Base-by-base conservation (phyloP, 1,140 invertebrate species). In the Ectropis grisescens region DNA sequence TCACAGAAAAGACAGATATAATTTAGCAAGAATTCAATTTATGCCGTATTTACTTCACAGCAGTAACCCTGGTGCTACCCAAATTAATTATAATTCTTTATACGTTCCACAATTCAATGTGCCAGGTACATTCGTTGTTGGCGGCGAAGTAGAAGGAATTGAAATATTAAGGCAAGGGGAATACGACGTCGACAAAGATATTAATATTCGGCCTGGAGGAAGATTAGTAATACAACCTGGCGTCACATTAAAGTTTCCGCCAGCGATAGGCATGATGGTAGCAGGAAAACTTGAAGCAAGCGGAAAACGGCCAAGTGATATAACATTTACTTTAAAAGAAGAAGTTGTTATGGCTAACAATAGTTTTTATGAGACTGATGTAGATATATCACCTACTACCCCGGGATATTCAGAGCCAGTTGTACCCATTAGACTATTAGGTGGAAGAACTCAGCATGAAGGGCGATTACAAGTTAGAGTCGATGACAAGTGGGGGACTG, bases 241-340 rank as follows among this genome's bases (percentile, higher is more conserved):
- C 0, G 95, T 97, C 0, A 93, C 89, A 0, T 80, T 99, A 1
- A 88, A 88, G 45, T 95, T 95, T 81, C 91, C 93, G 29, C 91
- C 96, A 27, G 91, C 93, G 16, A 90, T 98, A 25, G 98, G 98
- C 9, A 96, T 99, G 85, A 96, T 99, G 90, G 90, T 98, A 2
- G 94, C 95, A 22, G 96, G 96, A 2, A 90, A 91, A 61, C 68
- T 98, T 16, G 92, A 96, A 52, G 93, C 93, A 1, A 84, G 89
- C 49, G 93, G 93, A 1, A 87, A 87, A 34, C 82, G 87, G 13
- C 91, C 91, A 0, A 91, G 89, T 51, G 90, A 92, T 54, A 93
- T 93, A 35, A 83, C 87, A 28, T 88, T 94, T 48, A 94, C 90
- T 1, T 66, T 92, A 5, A 92, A 91, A 54, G 87, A 93, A 66